Conservation (phyloP, 2,113 vertebrate genomes). For the Zootoca vivipara region DNA sequence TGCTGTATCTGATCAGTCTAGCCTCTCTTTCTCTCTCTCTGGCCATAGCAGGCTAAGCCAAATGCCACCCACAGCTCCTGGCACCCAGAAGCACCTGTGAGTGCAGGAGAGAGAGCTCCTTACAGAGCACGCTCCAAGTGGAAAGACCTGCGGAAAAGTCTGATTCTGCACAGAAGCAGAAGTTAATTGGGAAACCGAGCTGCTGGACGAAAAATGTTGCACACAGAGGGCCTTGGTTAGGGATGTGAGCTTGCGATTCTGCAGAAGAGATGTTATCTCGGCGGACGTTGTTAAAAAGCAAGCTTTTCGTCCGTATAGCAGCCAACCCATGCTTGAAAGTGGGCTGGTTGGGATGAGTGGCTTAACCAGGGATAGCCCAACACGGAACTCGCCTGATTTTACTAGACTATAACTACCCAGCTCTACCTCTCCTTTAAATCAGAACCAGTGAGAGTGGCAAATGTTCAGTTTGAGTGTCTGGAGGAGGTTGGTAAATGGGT, state of each 20-base stretch:
- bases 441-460: too few relatives aligned
- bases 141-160: not conserved
- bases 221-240: too few relatives aligned
- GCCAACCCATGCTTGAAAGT: too few relatives aligned
- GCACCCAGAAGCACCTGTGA: not conserved
- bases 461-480: too few relatives aligned
- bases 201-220: not conserved
- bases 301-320: not conserved
- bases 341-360: too few relatives aligned
- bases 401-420: too few relatives aligned
- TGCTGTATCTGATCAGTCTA: not conserved
- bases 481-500: too few relatives aligned
- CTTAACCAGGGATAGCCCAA: too few relatives aligned
- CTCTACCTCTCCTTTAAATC: too few relatives aligned
- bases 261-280: not conserved
- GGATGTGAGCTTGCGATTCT: not conserved
- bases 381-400: too few relatives aligned
- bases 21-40: not conserved
- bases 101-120: not conserved
- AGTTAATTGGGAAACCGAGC: not conserved
- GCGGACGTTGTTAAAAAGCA: not conserved
- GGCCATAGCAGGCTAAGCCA: not conserved
- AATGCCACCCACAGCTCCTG: not conserved
- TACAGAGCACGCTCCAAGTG: not conserved
- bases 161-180: not conserved